Evolutionary conservation across 2,113 vertebrate species (phyloP).

Genomic region (Pandion haliaetus): DNA sequence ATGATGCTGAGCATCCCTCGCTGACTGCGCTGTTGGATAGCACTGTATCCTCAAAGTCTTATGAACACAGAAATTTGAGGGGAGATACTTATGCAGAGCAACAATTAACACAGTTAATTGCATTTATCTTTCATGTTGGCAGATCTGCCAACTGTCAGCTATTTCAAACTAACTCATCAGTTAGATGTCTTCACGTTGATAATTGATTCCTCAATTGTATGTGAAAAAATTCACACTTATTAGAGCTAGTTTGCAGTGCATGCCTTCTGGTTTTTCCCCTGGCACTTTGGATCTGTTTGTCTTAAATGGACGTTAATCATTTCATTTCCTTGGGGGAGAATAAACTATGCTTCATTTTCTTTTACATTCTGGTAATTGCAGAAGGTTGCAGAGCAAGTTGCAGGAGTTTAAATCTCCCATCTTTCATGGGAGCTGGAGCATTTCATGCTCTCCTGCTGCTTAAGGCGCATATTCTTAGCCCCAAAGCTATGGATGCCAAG

Average conservation of each 20-base stretch:
- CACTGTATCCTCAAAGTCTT: background rate
- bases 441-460: background rate
- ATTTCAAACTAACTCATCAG: conserved; percentile 26
- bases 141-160: conserved; percentile 31
- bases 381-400: background rate
- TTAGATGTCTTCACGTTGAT: background rate
- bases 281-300: background rate
- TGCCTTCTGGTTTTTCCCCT: background rate
- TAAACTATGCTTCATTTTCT: conserved; percentile 27
- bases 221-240: conserved; percentile 26
- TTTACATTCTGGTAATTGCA: conserved; percentile 20
- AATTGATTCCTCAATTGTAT: conserved; percentile 49
- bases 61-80: background rate
- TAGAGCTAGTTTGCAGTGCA: background rate
- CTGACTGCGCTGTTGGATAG: background rate
- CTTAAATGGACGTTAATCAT: conserved; percentile 47
- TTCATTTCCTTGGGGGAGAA: conserved; percentile 40
- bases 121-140: conserved; percentile 44
- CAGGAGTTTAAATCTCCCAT: background rate
- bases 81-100: background rate
- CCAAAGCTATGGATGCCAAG: background rate
- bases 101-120: conserved; percentile 46
- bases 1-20: background rate
- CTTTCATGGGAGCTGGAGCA: background rate
- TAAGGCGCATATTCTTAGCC: background rate